Evolutionary conservation across 2,797 vertebrate genomes (phyloP).

Genomic region (Sebastes aleutianus): DNA sequence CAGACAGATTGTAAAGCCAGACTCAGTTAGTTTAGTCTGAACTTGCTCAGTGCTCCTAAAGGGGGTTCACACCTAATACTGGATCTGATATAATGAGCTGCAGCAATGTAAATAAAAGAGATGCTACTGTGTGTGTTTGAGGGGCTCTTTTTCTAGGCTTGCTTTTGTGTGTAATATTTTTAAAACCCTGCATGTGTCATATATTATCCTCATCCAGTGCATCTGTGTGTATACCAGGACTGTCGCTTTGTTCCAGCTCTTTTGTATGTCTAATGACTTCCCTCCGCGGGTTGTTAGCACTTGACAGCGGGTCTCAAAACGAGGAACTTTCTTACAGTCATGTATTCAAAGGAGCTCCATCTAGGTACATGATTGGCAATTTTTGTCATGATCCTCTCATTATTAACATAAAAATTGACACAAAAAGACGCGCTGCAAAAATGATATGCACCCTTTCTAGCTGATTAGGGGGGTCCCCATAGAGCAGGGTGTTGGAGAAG

Average conservation of each 20-base stretch:
- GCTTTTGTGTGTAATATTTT: slow-evolving; percentile 82
- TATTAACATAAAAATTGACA: slow-evolving; percentile 99
- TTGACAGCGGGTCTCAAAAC: slow-evolving; percentile 99
- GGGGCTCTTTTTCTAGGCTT: slow-evolving; percentile 77
- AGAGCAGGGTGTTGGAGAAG: slow-evolving; percentile 80
- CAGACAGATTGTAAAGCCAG: slow-evolving; percentile 78
- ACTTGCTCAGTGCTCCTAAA: slow-evolving; percentile 90
- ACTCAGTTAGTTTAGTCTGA: slow-evolving; percentile 84
- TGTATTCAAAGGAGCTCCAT: slow-evolving; percentile 98
- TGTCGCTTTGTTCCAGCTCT: slow-evolving; percentile 97
- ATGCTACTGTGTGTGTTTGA: slow-evolving; percentile 49
- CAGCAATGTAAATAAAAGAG: slow-evolving; percentile 57
- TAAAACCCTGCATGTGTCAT: slow-evolving; percentile 88
- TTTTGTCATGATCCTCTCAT: slow-evolving; percentile 99
- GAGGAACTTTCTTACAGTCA: slow-evolving; percentile 95
- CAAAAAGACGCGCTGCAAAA: slow-evolving; percentile 90
- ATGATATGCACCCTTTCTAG: slow-evolving; percentile 89
- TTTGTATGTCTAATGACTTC: slow-evolving; percentile 99
- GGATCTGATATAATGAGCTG: slow-evolving; percentile 89
- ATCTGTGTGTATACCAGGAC: slow-evolving; percentile 87
- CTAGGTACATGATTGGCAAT: slow-evolving; percentile 99
- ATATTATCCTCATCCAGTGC: slow-evolving; percentile 91
- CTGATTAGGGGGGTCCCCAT: slow-evolving; percentile 91
- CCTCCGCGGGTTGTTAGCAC: slow-evolving; percentile 99
- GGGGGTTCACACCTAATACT: slow-evolving; percentile 89